These are phyloP conservation scores for Subanguina moxae DNA, from an alignment of 1,140 invertebrate species.

Conservation along the genomic window DNA sequence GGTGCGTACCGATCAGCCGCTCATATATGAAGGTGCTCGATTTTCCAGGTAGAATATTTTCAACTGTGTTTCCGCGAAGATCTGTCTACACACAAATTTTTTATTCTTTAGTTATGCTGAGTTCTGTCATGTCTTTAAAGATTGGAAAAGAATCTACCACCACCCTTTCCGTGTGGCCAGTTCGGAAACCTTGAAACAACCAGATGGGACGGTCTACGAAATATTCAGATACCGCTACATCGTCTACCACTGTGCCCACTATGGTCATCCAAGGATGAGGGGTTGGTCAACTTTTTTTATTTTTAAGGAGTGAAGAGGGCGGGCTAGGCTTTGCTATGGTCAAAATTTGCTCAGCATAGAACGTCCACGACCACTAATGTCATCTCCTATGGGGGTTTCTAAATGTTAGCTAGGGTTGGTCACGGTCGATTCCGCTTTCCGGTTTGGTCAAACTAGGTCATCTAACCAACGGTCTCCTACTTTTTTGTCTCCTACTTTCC, in stretches of 20 bases:
- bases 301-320: too few relatives aligned
- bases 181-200: conserved; percentile 37
- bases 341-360: too few relatives aligned
- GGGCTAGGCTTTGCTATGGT: too few relatives aligned
- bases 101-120: conserved; percentile 27
- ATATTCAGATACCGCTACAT: conserved; percentile 51
- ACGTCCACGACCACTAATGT: too few relatives aligned
- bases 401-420: too few relatives aligned
- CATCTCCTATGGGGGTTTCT: too few relatives aligned
- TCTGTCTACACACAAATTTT: too few relatives aligned
- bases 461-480: too few relatives aligned
- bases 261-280: conserved; percentile 47
- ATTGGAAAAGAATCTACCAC: conserved; percentile 40
- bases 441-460: too few relatives aligned
- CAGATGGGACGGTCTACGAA: conserved; percentile 23
- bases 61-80: too few relatives aligned
- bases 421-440: too few relatives aligned
- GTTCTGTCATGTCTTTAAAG: conserved; percentile 44
- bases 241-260: conserved; percentile 53
- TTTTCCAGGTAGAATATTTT: conserved; percentile 7
- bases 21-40: conserved; percentile 5
- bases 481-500: too few relatives aligned
- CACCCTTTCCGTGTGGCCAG: conserved; percentile 53
- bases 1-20: neutral
- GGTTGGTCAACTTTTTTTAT: conserved; percentile 45